These are phyloP conservation scores for Microcebus tavaratra DNA, from an alignment of 2,113 vertebrate species.

Conservation along the genomic window DNA sequence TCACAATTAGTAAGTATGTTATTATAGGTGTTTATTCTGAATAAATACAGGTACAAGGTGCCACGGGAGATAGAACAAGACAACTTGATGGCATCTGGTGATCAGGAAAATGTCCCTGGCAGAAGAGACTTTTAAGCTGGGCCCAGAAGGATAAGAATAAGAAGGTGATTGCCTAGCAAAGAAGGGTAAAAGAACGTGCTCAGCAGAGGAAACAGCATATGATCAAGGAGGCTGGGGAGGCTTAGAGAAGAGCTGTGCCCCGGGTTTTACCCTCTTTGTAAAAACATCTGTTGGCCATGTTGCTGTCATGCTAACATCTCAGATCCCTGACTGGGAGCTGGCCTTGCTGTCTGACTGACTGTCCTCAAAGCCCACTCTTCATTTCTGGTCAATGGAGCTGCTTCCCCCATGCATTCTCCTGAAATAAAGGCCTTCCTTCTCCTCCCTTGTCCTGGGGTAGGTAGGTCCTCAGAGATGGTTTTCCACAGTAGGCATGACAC, in stretches of 20 bases:
- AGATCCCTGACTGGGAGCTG: conserved; percentile 70
- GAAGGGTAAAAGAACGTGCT: not conserved
- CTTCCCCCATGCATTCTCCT: conserved; percentile 13
- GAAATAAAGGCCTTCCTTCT: conserved; percentile 64
- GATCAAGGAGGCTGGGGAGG: not conserved
- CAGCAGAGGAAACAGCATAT: not conserved
- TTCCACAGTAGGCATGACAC: conserved; percentile 24
- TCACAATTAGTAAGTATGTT: not conserved
- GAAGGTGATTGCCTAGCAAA: not conserved
- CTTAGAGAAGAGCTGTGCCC: not conserved
- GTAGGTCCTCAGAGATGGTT: conserved; percentile 16
- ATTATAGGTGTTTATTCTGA: not conserved
- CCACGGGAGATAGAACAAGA: not conserved
- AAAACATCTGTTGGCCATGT: not conserved
- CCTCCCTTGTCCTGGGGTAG: conserved; percentile 36
- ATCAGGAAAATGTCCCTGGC: not conserved
- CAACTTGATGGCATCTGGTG: not conserved
- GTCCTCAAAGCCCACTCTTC: conserved; percentile 70
- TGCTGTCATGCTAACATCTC: not conserved
- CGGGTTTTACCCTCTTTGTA: not conserved
- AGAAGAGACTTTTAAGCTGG: not conserved
- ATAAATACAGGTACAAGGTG: not conserved
- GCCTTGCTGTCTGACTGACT: conserved; percentile 26
- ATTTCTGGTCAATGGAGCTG: conserved; percentile 61
- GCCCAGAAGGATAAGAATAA: not conserved